Conservation (phyloP, 2,113 vertebrate genomes). For the Tetrao urogallus region DNA sequence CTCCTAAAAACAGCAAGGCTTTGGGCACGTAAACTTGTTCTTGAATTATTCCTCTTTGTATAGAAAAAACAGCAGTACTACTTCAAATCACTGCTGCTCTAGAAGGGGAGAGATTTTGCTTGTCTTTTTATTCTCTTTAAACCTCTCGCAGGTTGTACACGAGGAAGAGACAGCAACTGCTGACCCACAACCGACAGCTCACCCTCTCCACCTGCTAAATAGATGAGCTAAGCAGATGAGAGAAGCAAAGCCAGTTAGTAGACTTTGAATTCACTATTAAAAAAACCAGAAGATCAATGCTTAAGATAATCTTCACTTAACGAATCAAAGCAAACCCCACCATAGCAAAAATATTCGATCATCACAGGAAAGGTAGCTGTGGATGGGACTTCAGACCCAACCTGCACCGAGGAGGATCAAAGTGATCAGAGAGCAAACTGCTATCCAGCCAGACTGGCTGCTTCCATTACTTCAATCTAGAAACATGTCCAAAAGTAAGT, state of each 20-base stretch:
- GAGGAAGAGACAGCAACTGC: background rate
- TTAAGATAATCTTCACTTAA: background rate
- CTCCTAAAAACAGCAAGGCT: background rate
- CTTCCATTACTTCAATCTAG: background rate
- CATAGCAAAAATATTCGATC: background rate
- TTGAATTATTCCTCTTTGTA: background rate
- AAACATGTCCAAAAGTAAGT: background rate
- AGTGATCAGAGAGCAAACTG: background rate
- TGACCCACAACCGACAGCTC: background rate
- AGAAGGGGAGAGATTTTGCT: background rate
- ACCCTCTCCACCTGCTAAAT: background rate
- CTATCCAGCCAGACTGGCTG: no score
- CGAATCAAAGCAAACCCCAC: background rate
- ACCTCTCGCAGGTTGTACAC: background rate
- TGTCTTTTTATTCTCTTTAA: background rate
- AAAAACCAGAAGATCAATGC: background rate
- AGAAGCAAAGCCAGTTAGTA: background rate
- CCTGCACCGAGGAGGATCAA: background rate
- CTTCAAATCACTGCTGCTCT: background rate
- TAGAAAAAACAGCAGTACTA: background rate
- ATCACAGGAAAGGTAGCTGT: accelerated
- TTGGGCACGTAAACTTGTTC: background rate
- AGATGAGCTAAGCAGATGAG: background rate
- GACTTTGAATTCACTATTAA: background rate
- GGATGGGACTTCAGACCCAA: accelerated